Base-by-base conservation (phyloP, 1,140 invertebrate species). In the Drosophila yakuba region DNA sequence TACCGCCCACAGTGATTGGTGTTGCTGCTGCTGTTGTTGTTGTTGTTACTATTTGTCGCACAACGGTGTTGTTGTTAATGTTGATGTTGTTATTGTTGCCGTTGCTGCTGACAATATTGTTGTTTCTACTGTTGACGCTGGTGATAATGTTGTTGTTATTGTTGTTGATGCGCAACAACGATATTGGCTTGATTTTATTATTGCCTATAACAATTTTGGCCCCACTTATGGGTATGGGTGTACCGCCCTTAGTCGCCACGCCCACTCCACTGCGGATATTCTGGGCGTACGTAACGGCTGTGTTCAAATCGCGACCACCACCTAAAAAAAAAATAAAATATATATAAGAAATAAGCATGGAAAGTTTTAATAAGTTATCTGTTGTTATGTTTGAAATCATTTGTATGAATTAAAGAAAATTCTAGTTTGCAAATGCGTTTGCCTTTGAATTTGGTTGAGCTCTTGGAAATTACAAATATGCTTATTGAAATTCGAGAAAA, bases 291-390 rank as follows among this genome's bases (percentile, higher is more conserved):
- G 94, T 94, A 12, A 95, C 95, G 2, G 96, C 96, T 15, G 96
- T 95, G 4, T 96, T 96, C 74, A 97, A 92, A 90, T 96, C 96
- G 89, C 96, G 96, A 14, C 96, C 96, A 8, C 96, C 96, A 80
- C 96, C 96, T 97, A 64, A 80, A 89, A 75, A 47, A 11, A 5
- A 7, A 6, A 41, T 2, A 7, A 44, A 15, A 10, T 20, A 17
- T 4, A 20, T 11, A 12, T 10, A 12, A 1, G 4, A 23, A 25
- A 57, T 11, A 14, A 1, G 44, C 12, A 47, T 58, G 25, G 8
- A 14, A 56, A 25, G 20, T 41, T 23, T 38, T 12, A 4, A 8
- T 8, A 20, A 4, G 7, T 12, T 23, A 56, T 35, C 23, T 38
- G 20, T 8, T 8, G 7, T 15, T 39, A 12, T 32, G 7, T 32